Base-by-base conservation (phyloP, 2,113 vertebrate genomes). In the Syrmaticus mikado region DNA sequence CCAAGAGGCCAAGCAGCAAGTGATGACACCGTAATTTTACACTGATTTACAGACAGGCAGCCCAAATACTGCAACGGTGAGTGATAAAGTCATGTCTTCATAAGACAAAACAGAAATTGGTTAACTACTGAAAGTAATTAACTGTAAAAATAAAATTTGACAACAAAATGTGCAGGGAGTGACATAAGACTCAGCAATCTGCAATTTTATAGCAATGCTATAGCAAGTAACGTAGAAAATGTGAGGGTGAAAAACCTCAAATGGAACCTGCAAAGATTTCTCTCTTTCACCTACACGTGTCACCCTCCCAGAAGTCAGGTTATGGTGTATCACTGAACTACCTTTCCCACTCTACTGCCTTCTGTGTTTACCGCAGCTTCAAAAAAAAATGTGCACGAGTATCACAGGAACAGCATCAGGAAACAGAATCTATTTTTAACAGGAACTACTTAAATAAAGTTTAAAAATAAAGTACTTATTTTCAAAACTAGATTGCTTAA, bases 401-500 rank as follows among this genome's bases (percentile, higher is more conserved):
- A 77, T 58, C 30, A 83, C 30, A 90, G 9, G 48, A 93, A 71
- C 18, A 93, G 85, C 41, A 92, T 91, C 78, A 95, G 85, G 95
- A 95, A 97, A 89, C 77, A 89, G 89, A 93, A 94, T 87, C 88
- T 92, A 73, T 38, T 58, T 96, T 94, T 89, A 94, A 93, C 81
- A 45, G 75, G 84, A 90, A 83, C 81, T 91, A 94, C 94, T 97
- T 57, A 79, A 96, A 92, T 77, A 43, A 86, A 89, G 71, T 94
- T 97, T 96, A 96, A 96, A 97, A 97, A 95, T 95, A 94, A 95
- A 95, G 65, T 17, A 90, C 87, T 96, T 60, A 34, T 80, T 96
- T 97, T 94, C 65, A 76, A 72, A 90, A 85, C 94, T 52, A 93
- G 84, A 92, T 88, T 95, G 67, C 94, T 93, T 97, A 96, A 96